Conservation (phyloP, 2,888 invertebrate genomes). For the Phlogophora meticulosa region DNA sequence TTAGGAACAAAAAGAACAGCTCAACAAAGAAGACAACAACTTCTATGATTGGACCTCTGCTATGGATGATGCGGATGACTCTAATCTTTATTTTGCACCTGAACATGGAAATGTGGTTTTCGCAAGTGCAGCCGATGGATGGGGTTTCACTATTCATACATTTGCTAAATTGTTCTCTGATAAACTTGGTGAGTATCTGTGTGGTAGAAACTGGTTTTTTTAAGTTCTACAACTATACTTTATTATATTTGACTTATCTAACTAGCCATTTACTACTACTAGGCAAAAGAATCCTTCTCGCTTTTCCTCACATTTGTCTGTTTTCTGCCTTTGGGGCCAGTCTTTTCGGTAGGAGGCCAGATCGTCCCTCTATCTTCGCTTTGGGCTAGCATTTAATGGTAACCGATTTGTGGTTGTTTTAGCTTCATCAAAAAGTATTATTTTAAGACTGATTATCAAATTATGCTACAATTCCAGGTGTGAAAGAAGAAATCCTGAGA, state of each 20-base stretch:
- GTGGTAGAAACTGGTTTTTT: no score
- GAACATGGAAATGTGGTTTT: conserved; percentile 98
- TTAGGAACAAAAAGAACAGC: conserved; percentile 75
- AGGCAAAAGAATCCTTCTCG: no score
- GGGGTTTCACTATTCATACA: conserved; percentile 94
- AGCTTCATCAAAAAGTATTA: not conserved
- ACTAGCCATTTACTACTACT: no score
- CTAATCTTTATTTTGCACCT: conserved; percentile 97
- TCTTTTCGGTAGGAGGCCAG: no score
- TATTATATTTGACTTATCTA: no score
- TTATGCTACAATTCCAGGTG: conserved; percentile 83
- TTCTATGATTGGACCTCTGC: conserved; percentile 95
- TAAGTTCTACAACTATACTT: no score
- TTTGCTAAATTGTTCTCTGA: conserved; percentile 95
- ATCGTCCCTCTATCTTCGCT: no score
- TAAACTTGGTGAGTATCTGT: conserved; percentile 91
- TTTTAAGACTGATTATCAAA: not conserved
- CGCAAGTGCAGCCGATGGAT: conserved; percentile 98
- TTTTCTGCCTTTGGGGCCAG: no score
- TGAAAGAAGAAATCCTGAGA: conserved; percentile 93
- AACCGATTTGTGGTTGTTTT: no score
- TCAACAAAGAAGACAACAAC: conserved; percentile 81
- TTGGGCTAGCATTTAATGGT: no score
- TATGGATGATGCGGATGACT: conserved; percentile 96
- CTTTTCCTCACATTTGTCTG: no score